A percentile compares a stretch with the other conserved stretches of the same genome.
Evolutionary conservation across 2,888 invertebrate species (phyloP).

Genomic region (Andrena trimmerana): DNA sequence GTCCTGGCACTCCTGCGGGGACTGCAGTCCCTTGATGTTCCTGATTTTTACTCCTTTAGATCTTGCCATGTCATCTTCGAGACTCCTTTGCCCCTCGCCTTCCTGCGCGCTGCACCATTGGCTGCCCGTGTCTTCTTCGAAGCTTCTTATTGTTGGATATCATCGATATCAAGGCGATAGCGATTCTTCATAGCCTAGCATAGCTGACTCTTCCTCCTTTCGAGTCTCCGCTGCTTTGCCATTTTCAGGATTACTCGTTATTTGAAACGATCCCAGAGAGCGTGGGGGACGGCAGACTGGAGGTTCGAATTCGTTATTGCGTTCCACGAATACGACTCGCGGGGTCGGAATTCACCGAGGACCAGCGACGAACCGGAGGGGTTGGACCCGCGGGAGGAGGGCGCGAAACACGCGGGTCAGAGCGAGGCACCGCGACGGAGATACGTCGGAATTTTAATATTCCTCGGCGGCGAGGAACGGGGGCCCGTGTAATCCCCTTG

Average conservation of each 20-base stretch:
- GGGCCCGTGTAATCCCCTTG: conserved; percentile 77
- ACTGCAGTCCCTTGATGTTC: not conserved
- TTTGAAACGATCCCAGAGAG: not conserved
- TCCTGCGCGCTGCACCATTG: no score
- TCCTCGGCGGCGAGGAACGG: conserved; percentile 66
- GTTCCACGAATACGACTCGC: conserved; percentile 47
- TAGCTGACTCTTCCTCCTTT: no score
- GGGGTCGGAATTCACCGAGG: not conserved
- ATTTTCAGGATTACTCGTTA: not conserved
- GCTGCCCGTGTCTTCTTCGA: no score
- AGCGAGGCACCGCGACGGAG: conserved; percentile 62
- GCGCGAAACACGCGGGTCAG: conserved; percentile 39
- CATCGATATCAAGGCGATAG: no score
- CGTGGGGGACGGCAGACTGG: not conserved
- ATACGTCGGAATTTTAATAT: conserved; percentile 80
- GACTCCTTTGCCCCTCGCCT: no score
- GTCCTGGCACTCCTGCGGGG: not conserved
- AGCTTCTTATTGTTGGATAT: no score
- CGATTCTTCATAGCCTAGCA: no score
- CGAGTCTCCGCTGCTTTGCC: no score
- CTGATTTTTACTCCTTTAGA: no score
- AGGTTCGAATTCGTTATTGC: conserved; percentile 44
- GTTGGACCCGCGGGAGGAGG: conserved; percentile 1
- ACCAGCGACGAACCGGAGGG: conserved; percentile 21
- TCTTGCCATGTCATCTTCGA: no score